A percentile compares a stretch with the other conserved stretches of the same genome.
Conservation (phyloP, 2,797 vertebrate genomes). For the Xenentodon cancila region DNA sequence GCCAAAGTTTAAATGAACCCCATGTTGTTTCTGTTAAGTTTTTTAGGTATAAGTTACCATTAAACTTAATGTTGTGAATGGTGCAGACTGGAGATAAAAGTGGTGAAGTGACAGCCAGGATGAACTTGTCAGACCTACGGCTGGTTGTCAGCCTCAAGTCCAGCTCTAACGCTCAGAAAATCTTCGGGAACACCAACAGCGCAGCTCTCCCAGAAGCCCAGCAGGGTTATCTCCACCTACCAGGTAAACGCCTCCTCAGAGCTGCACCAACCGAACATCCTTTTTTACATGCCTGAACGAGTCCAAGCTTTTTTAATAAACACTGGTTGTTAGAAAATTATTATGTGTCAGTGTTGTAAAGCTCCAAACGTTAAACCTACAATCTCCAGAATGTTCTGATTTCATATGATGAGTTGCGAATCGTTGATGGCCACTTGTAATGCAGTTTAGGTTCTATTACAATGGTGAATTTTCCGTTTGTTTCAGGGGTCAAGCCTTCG, state of each 20-base stretch:
- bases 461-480: constrained; percentile 8
- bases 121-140: constrained; percentile 95
- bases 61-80: constrained; percentile 7
- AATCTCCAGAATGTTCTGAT: too few species aligned
- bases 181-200: constrained; percentile 81
- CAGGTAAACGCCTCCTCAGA: constrained; percentile 68
- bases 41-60: background rate
- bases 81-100: constrained; percentile 92
- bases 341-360: too few species aligned
- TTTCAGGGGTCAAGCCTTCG: constrained; percentile 81
- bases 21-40: background rate
- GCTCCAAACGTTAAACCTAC: too few species aligned
- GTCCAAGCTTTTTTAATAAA: too few species aligned
- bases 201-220: constrained; percentile 79
- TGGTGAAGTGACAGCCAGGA: constrained; percentile 90
- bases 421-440: too few species aligned
- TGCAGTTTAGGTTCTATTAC: background rate
- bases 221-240: constrained; percentile 65
- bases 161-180: constrained; percentile 53
- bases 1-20: background rate
- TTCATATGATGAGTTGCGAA: too few species aligned
- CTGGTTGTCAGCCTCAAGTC: constrained; percentile 89
- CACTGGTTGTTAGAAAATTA: too few species aligned
- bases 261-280: too few species aligned
- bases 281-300: too few species aligned